Conservation (phyloP, 2,113 vertebrate species). For the Chaetops frenatus region DNA sequence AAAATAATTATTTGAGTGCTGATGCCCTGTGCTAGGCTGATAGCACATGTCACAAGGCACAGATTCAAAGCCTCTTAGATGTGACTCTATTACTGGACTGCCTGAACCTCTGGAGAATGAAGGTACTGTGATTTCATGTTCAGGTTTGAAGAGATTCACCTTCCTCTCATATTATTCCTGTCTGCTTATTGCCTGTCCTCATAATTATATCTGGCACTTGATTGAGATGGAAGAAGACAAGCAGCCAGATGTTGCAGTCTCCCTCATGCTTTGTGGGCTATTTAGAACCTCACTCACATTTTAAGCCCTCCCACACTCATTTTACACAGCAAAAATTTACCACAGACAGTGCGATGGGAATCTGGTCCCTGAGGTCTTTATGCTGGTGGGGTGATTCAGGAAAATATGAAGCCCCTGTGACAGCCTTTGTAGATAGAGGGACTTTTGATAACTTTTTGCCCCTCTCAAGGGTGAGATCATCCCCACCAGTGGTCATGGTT, state of each 20-base stretch:
- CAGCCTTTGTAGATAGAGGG: background rate
- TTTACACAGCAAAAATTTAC: background rate
- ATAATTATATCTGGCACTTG: background rate
- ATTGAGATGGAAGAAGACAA: background rate
- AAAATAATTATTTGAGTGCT: background rate
- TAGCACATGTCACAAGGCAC: background rate
- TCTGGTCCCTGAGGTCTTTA: background rate
- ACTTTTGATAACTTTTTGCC: background rate
- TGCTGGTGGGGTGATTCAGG: background rate
- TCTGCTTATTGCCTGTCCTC: background rate
- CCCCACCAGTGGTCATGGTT: background rate
- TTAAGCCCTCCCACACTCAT: background rate
- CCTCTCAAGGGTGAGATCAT: background rate
- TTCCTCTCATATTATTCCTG: background rate
- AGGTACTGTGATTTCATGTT: background rate
- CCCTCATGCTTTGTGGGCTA: background rate
- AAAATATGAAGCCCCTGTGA: background rate
- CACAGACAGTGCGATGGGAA: accelerated
- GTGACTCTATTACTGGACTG: background rate
- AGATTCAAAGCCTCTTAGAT: background rate
- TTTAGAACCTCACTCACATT: background rate
- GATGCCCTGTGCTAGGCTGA: background rate
- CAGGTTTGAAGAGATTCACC: background rate
- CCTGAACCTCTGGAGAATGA: background rate
- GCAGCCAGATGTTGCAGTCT: background rate